Base-by-base conservation (phyloP, 2,888 invertebrate species). In the Drosophila austrosaltans region DNA sequence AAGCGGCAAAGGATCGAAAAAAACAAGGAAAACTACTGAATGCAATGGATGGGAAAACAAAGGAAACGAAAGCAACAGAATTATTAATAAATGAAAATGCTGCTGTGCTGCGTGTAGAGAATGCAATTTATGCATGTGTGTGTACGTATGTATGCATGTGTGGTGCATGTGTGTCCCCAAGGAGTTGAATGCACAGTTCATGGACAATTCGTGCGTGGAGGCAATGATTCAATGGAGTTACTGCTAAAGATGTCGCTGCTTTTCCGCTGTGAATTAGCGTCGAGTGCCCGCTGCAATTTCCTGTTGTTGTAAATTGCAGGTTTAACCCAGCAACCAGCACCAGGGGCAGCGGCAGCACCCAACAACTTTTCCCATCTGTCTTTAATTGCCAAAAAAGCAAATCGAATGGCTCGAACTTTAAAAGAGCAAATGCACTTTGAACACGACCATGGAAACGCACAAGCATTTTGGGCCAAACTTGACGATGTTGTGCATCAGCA, bases 211-310 rank as follows among this genome's bases (percentile, higher is more conserved):
- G 30, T 36, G 53, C 40, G 12, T 53, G 12, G 48, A 32, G 57
- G 42, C 66, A 40, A 48, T 54, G 25, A 42, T 58, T 36, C 60
- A n/a, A 59, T 65, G 69, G 48, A 48, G 48, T 25, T 67, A 68
- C 76, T 73, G 74, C 12, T 59, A 30, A 67, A 62, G 63, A 48
- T 57, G 62, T 62, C 69, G 79, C 62, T 74, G 73, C 74, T 58
- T 76, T 82, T 83, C 85, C 83, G 84, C 84, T 87, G 87, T 78
- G 85, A 83, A 87, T 84, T 84, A 83, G 83, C 87, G 81, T 74
- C 81, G 79, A 83, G 82, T 87, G 87, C 87, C 84, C 79, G 79
- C 84, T 84, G 87, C 81, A 87, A 87, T 87, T 83, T 87, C 83
- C 87, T 86, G 84, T 77, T 87, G 76, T 73, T 86, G 83, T 80